phyloP scores from a whole-genome alignment of 1,140 invertebrate species.

The Hormaphis cornu region DNA sequence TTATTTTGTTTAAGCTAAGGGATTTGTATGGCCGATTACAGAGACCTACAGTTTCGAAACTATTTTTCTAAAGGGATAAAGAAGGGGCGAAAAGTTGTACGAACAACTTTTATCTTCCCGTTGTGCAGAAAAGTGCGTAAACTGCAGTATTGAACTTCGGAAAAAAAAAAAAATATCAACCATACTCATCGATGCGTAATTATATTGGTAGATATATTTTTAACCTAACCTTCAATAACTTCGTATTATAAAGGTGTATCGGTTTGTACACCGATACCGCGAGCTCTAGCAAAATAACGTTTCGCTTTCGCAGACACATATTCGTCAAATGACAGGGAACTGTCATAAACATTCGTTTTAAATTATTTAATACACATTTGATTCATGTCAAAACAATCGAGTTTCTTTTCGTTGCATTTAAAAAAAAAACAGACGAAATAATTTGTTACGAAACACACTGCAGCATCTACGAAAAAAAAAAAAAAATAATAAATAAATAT shows the following conservation, averaged over 20 bases:
- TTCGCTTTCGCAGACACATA: neutral
- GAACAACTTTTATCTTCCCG: neutral
- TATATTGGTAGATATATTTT: no score
- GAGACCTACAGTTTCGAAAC: neutral
- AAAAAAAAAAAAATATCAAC: neutral
- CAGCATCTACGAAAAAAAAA: no score
- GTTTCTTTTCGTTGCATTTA: no score
- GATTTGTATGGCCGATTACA: slow-evolving; percentile 15
- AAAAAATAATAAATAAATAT: no score
- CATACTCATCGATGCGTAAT: neutral
- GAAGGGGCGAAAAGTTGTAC: neutral
- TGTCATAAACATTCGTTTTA: neutral
- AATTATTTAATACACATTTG: neutral
- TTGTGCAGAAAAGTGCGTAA: neutral
- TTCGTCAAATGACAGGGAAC: neutral
- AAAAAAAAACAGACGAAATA: no score
- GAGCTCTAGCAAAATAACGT: no score
- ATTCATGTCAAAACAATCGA: no score
- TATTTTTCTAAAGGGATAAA: neutral
- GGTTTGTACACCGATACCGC: no score
- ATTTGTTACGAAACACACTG: no score
- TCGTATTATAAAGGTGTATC: no score
- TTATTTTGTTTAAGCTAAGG: neutral
- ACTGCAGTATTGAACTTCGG: neutral
- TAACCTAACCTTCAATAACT: no score